These are phyloP conservation scores for Eretmochelys imbricata DNA, from an alignment of 2,113 vertebrate species.

Conservation along the genomic window DNA sequence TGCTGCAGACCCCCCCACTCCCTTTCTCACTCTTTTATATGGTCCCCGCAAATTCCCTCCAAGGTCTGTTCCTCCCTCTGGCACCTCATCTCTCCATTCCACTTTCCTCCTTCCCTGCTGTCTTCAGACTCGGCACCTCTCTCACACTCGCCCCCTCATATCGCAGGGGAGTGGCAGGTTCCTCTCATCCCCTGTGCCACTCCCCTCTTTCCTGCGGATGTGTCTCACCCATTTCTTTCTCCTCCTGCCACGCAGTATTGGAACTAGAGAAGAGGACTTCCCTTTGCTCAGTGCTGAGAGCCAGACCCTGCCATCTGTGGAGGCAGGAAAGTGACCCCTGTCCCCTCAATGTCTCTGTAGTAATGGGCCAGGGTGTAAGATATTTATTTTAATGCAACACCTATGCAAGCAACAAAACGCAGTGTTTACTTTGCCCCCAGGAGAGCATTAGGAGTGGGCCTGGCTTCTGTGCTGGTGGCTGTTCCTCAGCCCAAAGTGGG, in stretches of 20 bases:
- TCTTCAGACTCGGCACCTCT: no score
- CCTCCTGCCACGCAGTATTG: neutral
- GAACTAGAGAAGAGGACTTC: neutral
- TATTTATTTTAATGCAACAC: neutral
- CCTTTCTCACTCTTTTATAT: no score
- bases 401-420: neutral
- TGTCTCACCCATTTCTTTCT: no score
- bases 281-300: neutral
- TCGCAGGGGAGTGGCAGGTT: no score
- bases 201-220: no score
- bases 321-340: neutral
- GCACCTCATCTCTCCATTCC: no score
- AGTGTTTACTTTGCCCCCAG: neutral
- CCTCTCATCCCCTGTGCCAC: no score
- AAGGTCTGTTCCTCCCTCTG: no score
- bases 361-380: neutral
- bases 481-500: neutral
- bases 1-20: no score
- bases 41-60: no score
- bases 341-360: accelerated
- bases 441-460: neutral
- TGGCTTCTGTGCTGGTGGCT: neutral
- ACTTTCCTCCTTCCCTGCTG: neutral
- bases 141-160: neutral
- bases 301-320: neutral